Conservation (phyloP, 2,888 invertebrate genomes). For the Aphelenchoides bicaudatus region DNA sequence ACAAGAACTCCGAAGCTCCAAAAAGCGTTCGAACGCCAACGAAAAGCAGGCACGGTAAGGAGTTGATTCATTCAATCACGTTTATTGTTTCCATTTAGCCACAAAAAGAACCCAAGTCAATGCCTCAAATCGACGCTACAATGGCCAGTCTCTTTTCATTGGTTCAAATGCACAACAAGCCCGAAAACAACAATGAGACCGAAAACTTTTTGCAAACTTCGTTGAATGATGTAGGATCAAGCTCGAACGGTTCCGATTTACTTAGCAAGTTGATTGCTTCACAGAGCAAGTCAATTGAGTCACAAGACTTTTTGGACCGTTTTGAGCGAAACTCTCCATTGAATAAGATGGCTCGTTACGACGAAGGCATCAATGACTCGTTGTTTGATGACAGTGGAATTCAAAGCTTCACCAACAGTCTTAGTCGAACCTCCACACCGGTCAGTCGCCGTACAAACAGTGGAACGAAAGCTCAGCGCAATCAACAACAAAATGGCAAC, state of each 20-base stretch:
- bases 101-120: too few species aligned
- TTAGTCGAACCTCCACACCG: neutral
- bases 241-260: constrained; percentile 5
- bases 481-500: constrained; percentile 3
- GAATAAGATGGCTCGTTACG: constrained; percentile 25
- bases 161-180: constrained; percentile 31
- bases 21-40: constrained; percentile 21
- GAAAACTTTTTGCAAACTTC: constrained; percentile 9
- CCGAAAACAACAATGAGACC: constrained; percentile 19
- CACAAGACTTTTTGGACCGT: neutral
- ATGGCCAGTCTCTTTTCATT: constrained; percentile 33
- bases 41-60: too few species aligned
- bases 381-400: constrained; percentile 23
- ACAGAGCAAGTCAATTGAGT: neutral
- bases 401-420: neutral
- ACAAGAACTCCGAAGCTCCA: constrained; percentile 35
- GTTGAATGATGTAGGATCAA: neutral
- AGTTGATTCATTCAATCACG: too few species aligned
- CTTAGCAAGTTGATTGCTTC: constrained; percentile 12
- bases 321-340: constrained; percentile 22
- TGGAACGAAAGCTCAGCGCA: too few species aligned
- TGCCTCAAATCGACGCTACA: too few species aligned
- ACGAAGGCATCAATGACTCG: constrained; percentile 9
- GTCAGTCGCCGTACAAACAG: too few species aligned
- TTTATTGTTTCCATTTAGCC: constrained; percentile 15